Evolutionary conservation across 1,140 invertebrate genomes (phyloP).

Genomic region (Venturia canescens): DNA sequence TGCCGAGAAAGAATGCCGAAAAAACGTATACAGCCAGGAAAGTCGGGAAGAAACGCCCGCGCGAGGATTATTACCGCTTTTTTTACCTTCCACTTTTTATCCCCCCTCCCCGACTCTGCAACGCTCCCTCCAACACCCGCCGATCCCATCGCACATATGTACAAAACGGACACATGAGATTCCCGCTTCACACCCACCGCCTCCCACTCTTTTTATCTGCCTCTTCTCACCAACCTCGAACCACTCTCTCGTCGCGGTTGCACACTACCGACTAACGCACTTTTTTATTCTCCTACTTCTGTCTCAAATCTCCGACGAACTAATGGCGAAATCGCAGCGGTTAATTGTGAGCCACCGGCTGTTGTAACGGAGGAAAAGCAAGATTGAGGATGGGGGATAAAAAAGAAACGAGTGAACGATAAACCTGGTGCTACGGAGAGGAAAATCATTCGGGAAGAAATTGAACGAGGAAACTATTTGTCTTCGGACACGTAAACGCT

Average conservation of each 20-base stretch:
- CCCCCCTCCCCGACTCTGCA: not conserved
- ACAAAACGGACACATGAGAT: constrained; percentile 25
- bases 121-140: too few relatives aligned
- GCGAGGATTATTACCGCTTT: constrained; percentile 52
- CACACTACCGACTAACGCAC: not conserved
- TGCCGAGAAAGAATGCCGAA: constrained; percentile 44
- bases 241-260: constrained; percentile 16
- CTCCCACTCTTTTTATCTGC: constrained; percentile 24
- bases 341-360: constrained; percentile 56
- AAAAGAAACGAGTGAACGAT: not conserved
- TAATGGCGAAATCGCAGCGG: constrained; percentile 59
- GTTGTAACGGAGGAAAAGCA: constrained; percentile 32
- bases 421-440: constrained; percentile 17
- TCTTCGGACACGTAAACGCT: not conserved
- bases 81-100: constrained; percentile 33
- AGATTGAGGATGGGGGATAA: constrained; percentile 11
- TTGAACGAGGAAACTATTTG: not conserved
- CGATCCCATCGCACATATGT: constrained; percentile 36
- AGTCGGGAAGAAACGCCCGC: constrained; percentile 52
- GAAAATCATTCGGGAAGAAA: constrained; percentile 51
- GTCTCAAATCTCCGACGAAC: constrained; percentile 48
- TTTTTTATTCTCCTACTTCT: constrained; percentile 40
- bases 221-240: constrained; percentile 18
- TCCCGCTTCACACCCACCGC: not conserved
- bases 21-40: constrained; percentile 48